Percentiles rank a stretch among this genome's conserved stretches.
Conservation (phyloP, 2,888 invertebrate species). For the Chorisops tibialis region DNA sequence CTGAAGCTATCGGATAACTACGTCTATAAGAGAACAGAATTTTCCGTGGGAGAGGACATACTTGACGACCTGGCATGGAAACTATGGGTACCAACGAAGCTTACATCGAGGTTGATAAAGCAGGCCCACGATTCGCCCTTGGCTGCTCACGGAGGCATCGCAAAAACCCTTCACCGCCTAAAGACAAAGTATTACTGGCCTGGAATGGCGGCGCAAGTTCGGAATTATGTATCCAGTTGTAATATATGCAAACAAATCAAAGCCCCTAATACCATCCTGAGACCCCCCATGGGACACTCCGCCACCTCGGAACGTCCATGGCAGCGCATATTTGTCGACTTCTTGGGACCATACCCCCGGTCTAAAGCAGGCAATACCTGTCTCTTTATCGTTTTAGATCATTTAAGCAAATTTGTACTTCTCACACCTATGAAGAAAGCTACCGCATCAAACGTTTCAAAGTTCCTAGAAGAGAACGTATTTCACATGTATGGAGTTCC, state of each 20-base stretch:
- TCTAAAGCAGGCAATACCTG: no score
- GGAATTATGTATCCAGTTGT: conserved; percentile 21
- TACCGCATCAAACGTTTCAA: conserved; percentile 9
- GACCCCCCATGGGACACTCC: conserved; percentile 31
- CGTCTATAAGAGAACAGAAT: no score
- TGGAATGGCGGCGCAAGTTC: conserved; percentile 25
- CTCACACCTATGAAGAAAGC: conserved; percentile 17
- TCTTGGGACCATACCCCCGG: no score
- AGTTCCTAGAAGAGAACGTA: conserved; percentile 32
- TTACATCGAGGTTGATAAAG: background rate
- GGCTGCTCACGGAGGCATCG: background rate
- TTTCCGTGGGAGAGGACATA: no score
- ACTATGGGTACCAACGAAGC: no score
- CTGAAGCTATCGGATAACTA: no score
- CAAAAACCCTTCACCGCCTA: no score
- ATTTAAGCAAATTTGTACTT: conserved; percentile 29
- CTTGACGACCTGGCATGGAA: background rate
- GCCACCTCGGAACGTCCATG: no score
- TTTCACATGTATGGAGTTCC: conserved; percentile 39
- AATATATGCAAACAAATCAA: conserved; percentile 22
- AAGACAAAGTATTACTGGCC: conserved; percentile 33
- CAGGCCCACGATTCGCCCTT: background rate
- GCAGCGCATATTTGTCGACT: no score
- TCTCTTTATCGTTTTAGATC: conserved; percentile 23
- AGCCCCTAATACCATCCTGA: conserved; percentile 12